Evolutionary conservation across 1,140 invertebrate genomes (phyloP), one percentile per base, ranked within the genome.

Genomic region (Planococcus citri): DNA sequence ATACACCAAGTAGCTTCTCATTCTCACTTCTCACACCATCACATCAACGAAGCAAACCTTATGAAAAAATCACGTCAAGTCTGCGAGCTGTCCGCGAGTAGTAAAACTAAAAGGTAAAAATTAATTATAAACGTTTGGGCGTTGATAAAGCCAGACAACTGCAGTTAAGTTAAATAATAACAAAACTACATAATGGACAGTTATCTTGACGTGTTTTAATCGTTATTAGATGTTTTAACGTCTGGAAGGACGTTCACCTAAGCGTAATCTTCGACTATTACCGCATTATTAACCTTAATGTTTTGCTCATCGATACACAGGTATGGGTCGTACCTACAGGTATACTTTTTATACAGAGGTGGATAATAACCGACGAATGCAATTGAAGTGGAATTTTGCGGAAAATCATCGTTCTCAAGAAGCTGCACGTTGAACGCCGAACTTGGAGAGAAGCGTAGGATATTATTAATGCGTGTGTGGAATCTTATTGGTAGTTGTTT

Each of bases 91-190:
- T n/a, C n/a, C n/a, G n/a, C n/a, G n/a, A n/a, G n/a, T n/a, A n/a
- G n/a, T n/a, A n/a, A n/a, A n/a, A n/a, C n/a, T n/a, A n/a, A n/a
- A 17, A 51, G 41, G 41, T 12, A 51, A n/a, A n/a, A 51, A 51
- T 51, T 51, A 51, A 51, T 51, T 51, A 51, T 20, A 51, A 51
- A 51, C 41, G 41, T 51, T 51, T 51, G 41, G 41, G 41, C 41
- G 41, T 51, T 51, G n/a, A 51, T 51, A 51, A 51, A 51, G n/a
- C 41, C n/a, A 51, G 41, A 51, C 41, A 51, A 51, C 41, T n/a
- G 41, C 41, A 51, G 10, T 51, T 20, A n/a, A 51, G n/a, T n/a
- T n/a, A n/a, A n/a, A n/a, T n/a, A n/a, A 51, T 51, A 51, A 51
- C n/a, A 51, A 51, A 51, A 51, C 6, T 20, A 51, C 29, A 33